These are phyloP conservation scores for Pristionchus arcanus DNA, from an alignment of 2,888 invertebrate species.

Conservation along the genomic window DNA sequence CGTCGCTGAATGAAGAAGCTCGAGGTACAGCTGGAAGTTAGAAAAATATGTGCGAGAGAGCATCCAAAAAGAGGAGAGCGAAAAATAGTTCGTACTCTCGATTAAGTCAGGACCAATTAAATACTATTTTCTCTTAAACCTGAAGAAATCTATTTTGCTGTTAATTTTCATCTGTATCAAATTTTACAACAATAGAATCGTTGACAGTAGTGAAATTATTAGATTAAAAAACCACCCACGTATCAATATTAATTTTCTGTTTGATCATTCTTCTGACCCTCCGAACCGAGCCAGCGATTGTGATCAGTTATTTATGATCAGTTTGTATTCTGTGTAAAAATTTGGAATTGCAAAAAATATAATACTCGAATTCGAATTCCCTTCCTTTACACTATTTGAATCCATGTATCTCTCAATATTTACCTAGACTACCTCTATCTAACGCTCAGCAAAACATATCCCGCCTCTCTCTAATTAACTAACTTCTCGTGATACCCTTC, in stretches of 20 bases:
- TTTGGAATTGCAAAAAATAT: no score
- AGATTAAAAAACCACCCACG: no score
- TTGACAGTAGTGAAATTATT: no score
- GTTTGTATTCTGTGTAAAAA: no score
- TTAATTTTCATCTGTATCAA: not conserved
- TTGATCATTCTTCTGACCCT: not conserved
- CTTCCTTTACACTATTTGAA: no score
- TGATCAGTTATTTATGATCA: no score
- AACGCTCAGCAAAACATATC: not conserved
- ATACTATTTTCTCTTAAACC: not conserved
- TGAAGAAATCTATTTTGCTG: not conserved
- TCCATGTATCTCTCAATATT: no score
- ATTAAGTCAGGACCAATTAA: conserved; percentile 38
- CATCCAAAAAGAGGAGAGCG: conserved; percentile 28
- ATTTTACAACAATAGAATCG: no score
- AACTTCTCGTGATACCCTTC: not conserved
- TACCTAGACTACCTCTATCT: not conserved
- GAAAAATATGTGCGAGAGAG: conserved; percentile 25
- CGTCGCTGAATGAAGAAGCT: not conserved
- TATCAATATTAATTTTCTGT: not conserved
- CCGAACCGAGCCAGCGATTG: not conserved
- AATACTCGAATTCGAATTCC: no score
- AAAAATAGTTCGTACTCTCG: not conserved
- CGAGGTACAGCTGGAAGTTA: conserved; percentile 24
- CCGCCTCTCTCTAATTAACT: not conserved